Evolutionary conservation across 2,888 invertebrate species (phyloP), one percentile per base, ranked within the genome.

Genomic region (Pheosia tremula): DNA sequence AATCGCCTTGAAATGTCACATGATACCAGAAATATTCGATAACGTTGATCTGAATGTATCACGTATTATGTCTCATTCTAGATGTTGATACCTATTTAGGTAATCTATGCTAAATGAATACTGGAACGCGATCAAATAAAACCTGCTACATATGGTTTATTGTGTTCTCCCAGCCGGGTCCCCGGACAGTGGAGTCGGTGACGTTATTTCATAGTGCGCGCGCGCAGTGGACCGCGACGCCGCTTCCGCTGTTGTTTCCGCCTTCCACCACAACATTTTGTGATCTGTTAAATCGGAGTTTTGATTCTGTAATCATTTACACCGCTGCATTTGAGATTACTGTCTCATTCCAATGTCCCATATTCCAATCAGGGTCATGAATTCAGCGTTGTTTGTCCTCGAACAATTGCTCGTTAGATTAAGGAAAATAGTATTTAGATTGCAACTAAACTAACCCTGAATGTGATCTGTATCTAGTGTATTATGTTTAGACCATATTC

Each of bases 221-320:
- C 78, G 86, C 82, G 78, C 83, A 78, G 75, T 82, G 82, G 87
- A 89, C 90, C 91, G 80, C 90, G 89, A 90, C 90, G 86, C 86
- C 83, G 88, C 84, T 92, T 93, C 93, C 93, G 92, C 81, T 78
- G 83, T 74, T 78, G 82, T 86, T 92, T 93, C 93, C 93, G 92
- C 88, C 91, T 87, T 87, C 89, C 81, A 86, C 86, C 82, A 81
- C 86, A 80, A 84, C 80, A 87, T 86, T 87, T 87, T 90, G 84
- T 88, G 86, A 86, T 83, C 87, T 84, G 84, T 84, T 87, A 77
- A 86, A 86, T 87, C 78, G 79, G 24, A 80, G 82, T 84, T 87
- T 85, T 77, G 77, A 85, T 86, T 87, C 85, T 79, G 83, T 85
- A 82, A 84, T 76, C 67, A 64, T 61, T 66, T 68, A 64, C 64